A percentile compares a stretch with the other conserved stretches of the same genome.
Conservation (phyloP, 2,113 vertebrate genomes). For the Dicaeum eximium region DNA sequence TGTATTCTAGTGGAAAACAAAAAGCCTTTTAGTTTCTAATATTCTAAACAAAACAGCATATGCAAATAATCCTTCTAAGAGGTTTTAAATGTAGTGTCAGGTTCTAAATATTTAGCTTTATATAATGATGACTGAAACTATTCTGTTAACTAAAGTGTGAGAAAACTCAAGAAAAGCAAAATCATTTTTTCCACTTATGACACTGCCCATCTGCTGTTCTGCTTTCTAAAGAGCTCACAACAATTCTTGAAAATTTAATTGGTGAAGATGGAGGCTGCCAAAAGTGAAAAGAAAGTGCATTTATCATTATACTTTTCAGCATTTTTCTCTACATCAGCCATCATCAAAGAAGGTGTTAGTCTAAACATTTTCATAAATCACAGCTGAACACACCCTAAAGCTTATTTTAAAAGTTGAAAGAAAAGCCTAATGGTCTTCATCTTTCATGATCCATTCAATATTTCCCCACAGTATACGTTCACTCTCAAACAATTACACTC, state of each 20-base stretch:
- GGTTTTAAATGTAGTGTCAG: not conserved
- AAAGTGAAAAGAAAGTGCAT: slow-evolving; percentile 68
- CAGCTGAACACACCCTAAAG: slow-evolving; percentile 72
- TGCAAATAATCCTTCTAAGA: not conserved
- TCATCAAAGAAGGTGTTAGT: slow-evolving; percentile 81
- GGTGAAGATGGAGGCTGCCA: slow-evolving; percentile 61
- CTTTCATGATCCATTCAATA: slow-evolving; percentile 84
- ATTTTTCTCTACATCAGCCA: slow-evolving; percentile 75
- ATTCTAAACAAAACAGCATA: not conserved
- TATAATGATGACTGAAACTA: not conserved
- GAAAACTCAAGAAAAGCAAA: slow-evolving; percentile 22
- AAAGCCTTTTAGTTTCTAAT: not conserved
- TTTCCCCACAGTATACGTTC: slow-evolving; percentile 81
- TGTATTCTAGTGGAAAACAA: not conserved
- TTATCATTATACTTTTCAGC: slow-evolving; percentile 72
- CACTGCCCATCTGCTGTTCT: slow-evolving; percentile 24
- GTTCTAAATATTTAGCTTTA: not conserved
- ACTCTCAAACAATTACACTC: slow-evolving; percentile 82
- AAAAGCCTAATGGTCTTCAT: slow-evolving; percentile 75
- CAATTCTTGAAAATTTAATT: slow-evolving; percentile 36
- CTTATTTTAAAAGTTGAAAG: slow-evolving; percentile 75
- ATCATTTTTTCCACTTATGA: not conserved
- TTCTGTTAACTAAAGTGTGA: not conserved
- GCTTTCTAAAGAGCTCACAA: slow-evolving; percentile 7
- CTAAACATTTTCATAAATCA: slow-evolving; percentile 83